Conservation (phyloP, 2,797 vertebrate species). For the Epinephelus awoara region DNA sequence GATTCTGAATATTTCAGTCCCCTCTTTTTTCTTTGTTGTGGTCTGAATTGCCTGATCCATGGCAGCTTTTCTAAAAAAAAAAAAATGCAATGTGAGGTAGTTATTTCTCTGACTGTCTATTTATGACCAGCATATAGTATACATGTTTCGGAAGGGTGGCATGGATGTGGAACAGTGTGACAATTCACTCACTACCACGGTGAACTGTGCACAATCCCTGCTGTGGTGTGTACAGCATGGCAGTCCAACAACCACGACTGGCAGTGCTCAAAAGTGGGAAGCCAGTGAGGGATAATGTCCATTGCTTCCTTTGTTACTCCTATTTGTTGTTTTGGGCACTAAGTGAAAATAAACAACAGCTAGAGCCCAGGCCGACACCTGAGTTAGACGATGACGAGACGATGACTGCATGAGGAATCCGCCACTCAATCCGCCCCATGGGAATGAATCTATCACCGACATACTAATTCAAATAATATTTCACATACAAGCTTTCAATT, state of each 20-base stretch:
- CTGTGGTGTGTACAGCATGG: slow-evolving; percentile 15
- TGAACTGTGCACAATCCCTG: background rate
- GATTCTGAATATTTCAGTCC: too few relatives aligned
- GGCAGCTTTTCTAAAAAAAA: too few relatives aligned
- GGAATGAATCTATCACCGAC: background rate
- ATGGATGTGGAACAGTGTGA: background rate
- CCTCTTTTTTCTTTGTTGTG: too few relatives aligned
- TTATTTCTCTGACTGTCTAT: too few relatives aligned
- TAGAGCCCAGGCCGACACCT: background rate
- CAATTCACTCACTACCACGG: slow-evolving; percentile 3
- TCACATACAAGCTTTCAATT: background rate
- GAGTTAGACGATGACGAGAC: background rate
- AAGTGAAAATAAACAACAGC: background rate
- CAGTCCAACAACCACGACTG: slow-evolving; percentile 3
- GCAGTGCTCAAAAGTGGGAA: background rate
- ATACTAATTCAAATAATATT: background rate
- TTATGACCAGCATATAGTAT: too few relatives aligned
- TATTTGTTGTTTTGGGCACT: slow-evolving; percentile 1
- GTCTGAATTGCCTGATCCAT: too few relatives aligned
- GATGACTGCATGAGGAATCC: background rate
- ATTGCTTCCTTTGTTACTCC: slow-evolving; percentile 1
- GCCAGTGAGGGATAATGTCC: slow-evolving; percentile 11
- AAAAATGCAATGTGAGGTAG: too few relatives aligned
- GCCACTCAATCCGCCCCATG: background rate
- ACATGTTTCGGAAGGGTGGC: too few relatives aligned